A percentile compares a stretch with the other conserved stretches of the same genome.
phyloP scores from a whole-genome alignment of 1,140 invertebrate species.

The Coenobita brevimanus region DNA sequence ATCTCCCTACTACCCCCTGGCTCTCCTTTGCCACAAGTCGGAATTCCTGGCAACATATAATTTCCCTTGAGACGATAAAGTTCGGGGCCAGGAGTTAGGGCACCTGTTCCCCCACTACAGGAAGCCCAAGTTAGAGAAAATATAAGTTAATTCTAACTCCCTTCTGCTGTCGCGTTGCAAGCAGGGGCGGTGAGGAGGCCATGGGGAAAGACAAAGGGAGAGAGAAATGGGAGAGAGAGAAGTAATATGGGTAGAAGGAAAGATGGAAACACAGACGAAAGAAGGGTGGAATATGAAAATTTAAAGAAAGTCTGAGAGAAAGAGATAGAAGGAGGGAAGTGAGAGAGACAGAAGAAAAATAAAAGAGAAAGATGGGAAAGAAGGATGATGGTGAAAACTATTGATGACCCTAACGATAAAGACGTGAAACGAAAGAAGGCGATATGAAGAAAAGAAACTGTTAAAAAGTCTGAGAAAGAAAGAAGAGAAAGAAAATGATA shows the following conservation, averaged over 20 bases:
- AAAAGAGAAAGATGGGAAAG: not conserved
- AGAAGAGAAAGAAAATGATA: no score
- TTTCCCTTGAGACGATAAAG: conserved; percentile 47
- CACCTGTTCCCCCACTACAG: conserved; percentile 55
- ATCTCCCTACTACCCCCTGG: no score
- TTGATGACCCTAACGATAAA: no score
- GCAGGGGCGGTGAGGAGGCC: not conserved
- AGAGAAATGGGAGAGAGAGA: not conserved
- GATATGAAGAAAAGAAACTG: no score
- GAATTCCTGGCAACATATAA: conserved; percentile 48
- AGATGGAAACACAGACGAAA: not conserved
- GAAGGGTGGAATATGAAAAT: no score
- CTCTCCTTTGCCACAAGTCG: conserved; percentile 39
- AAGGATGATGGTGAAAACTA: not conserved
- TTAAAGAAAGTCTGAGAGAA: no score
- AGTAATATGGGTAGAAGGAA: not conserved
- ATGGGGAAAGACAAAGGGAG: conserved; percentile 19
- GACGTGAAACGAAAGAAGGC: no score
- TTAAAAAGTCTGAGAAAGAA: no score
- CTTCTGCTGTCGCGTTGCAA: not conserved
- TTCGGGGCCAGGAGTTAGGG: conserved; percentile 48
- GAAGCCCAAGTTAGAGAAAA: conserved; percentile 64
- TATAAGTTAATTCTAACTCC: conserved; percentile 55
- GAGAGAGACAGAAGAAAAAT: not conserved
- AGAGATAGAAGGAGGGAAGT: not conserved